Percentiles rank a stretch among this genome's conserved stretches.
Evolutionary conservation across 2,888 invertebrate species (phyloP).

Genomic region (Calameuta filiformis): DNA sequence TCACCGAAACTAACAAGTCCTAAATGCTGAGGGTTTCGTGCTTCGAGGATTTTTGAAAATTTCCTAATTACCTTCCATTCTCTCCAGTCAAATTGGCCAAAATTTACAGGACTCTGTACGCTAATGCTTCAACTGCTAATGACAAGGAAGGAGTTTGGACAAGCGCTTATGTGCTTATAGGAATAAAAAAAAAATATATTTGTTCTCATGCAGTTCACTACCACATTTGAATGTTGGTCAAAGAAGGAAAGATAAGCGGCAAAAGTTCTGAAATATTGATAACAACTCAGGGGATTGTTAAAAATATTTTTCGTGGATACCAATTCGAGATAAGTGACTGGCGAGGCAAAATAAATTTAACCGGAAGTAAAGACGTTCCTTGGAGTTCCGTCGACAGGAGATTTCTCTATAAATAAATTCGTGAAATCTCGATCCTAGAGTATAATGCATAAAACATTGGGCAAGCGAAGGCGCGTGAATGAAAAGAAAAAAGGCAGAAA

Average conservation of each 20-base stretch:
- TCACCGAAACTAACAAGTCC: conserved; percentile 46
- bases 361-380: conserved; percentile 6
- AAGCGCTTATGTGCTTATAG: no score
- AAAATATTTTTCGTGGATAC: no score
- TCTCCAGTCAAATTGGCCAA: conserved; percentile 33
- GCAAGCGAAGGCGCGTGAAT: conserved; percentile 10
- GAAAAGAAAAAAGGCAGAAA: neutral
- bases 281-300: no score
- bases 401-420: conserved; percentile 20
- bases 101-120: conserved; percentile 13
- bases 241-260: no score
- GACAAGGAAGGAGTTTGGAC: no score
- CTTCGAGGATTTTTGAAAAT: conserved; percentile 46
- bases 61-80: conserved; percentile 48
- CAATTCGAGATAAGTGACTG: no score
- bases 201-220: no score
- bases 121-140: no score
- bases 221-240: no score
- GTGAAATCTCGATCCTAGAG: conserved; percentile 15
- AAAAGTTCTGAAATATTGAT: no score
- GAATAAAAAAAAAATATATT: no score
- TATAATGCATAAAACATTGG: conserved; percentile 25
- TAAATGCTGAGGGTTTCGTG: conserved; percentile 36
- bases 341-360: no score
- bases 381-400: conserved; percentile 8